phyloP scores from a whole-genome alignment of 2,888 invertebrate genomes.

The Desoria tigrina region DNA sequence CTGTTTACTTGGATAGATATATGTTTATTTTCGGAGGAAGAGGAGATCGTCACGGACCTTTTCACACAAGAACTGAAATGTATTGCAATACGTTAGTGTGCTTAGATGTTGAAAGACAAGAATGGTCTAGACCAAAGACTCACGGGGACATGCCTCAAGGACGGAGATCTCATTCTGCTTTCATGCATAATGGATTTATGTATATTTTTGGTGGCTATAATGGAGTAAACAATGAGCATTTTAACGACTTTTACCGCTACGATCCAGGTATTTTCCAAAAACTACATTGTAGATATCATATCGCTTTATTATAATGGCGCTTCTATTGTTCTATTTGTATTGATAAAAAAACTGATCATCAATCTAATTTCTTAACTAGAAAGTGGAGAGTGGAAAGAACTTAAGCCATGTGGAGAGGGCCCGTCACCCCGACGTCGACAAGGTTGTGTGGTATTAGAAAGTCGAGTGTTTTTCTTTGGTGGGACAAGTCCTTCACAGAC shows the following conservation, averaged over 20 bases:
- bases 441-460: conserved; percentile 73
- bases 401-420: conserved; percentile 46
- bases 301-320: too few species aligned
- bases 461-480: conserved; percentile 80
- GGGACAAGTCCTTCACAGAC: conserved; percentile 67
- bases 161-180: conserved; percentile 86
- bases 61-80: conserved; percentile 69
- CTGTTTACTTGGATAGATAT: conserved; percentile 67
- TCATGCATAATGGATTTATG: conserved; percentile 73
- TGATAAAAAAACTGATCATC: too few species aligned
- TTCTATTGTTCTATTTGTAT: too few species aligned
- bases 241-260: conserved; percentile 79
- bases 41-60: conserved; percentile 70
- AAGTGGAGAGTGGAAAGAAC: conserved; percentile 47
- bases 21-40: conserved; percentile 92
- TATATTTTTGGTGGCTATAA: conserved; percentile 91
- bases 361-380: conserved; percentile 24
- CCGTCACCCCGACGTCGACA: conserved; percentile 64
- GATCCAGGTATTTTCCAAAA: conserved; percentile 57
- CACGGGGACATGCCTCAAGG: conserved; percentile 71
- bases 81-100: conserved; percentile 69
- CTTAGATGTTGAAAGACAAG: conserved; percentile 69
- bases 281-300: background rate
- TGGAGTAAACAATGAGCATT: conserved; percentile 73
- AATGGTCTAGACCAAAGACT: conserved; percentile 68